Base-by-base conservation (phyloP, 1,140 invertebrate species). In the Drosophila aff. region DNA sequence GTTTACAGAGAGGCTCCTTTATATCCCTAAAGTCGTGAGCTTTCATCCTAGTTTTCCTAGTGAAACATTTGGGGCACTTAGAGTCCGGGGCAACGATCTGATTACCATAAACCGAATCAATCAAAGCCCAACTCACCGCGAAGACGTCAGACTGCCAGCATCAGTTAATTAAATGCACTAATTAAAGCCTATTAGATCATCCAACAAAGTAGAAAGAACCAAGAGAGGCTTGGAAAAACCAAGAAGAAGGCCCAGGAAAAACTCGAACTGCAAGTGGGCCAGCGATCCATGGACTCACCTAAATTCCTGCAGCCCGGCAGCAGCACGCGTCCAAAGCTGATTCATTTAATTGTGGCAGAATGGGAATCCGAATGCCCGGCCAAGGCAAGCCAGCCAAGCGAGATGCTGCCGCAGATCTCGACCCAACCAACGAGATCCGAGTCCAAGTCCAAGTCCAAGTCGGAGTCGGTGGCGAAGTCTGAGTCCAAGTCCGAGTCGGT, bases 351-450 rank as follows among this genome's bases (percentile, higher is more conserved):
- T 74, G 71, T 71, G 55, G 46, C 57, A 33, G 33, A 67, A 38
- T 64, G 46, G 46, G 36, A n/a, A 60, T 33, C 60, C 60, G 28
- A 23, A 6, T 49, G 59, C 46, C 41, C 49, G 73, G 73, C 69
- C 72, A 77, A 77, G 75, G 73, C 72, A 38, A 59, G 72, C 74
- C 52, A 69, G 74, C 50, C 63, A 58, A 76, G 71, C 74, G 26
- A 64, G 61, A 65, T 50, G 67, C 46, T 36, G 40, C 33, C 23
- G 38, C 26, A 16, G n/a, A 41, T 23, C 18, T 9, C 21, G 44
- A 53, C 18, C 43, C 28, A 52, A 21, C 50, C 52, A 55, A 38
- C 43, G 23, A 31, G 47, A 21, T 63, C 18, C 49, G 18, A 49
- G 23, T 43, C 67, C 26, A 6, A 64, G 6, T 66, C 38, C n/a